phyloP scores from a whole-genome alignment of 2,888 invertebrate genomes.

The Drosophila paracracens region DNA sequence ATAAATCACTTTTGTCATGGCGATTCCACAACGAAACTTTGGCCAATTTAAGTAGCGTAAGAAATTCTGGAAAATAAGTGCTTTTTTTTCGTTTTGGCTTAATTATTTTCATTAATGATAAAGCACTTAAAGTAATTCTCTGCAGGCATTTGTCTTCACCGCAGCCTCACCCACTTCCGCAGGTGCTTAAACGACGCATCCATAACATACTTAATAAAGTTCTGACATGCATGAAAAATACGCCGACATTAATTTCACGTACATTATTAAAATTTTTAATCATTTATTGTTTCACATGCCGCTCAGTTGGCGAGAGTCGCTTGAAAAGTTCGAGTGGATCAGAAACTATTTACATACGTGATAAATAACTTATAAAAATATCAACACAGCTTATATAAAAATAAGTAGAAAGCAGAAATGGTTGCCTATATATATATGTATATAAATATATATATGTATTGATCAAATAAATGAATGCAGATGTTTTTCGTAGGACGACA shows the following conservation, averaged over 20 bases:
- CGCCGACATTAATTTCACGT: slow-evolving; percentile 52
- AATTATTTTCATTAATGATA: slow-evolving; percentile 16
- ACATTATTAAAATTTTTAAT: slow-evolving; percentile 70
- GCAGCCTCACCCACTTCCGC: slow-evolving; percentile 14
- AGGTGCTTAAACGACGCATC: slow-evolving; percentile 37
- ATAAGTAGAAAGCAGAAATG: background rate
- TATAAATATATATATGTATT: too few relatives aligned
- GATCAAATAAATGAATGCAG: background rate
- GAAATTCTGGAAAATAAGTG: background rate
- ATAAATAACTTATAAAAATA: background rate
- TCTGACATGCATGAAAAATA: slow-evolving; percentile 42
- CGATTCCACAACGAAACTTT: slow-evolving; percentile 7
- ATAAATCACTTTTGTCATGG: slow-evolving; percentile 35
- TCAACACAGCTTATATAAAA: background rate
- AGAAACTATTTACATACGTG: background rate
- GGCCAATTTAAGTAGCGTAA: slow-evolving; percentile 6
- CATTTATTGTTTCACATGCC: slow-evolving; percentile 50
- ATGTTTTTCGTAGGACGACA: background rate
- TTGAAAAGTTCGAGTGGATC: slow-evolving; percentile 8
- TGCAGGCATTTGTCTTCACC: slow-evolving; percentile 15
- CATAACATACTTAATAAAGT: slow-evolving; percentile 28
- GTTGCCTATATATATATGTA: background rate
- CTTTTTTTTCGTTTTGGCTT: background rate
- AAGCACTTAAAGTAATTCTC: slow-evolving; percentile 29
- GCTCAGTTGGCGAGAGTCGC: slow-evolving; percentile 19